These are phyloP conservation scores for Cyprinus carpio DNA, from an alignment of 2,113 vertebrate species.

Conservation along the genomic window DNA sequence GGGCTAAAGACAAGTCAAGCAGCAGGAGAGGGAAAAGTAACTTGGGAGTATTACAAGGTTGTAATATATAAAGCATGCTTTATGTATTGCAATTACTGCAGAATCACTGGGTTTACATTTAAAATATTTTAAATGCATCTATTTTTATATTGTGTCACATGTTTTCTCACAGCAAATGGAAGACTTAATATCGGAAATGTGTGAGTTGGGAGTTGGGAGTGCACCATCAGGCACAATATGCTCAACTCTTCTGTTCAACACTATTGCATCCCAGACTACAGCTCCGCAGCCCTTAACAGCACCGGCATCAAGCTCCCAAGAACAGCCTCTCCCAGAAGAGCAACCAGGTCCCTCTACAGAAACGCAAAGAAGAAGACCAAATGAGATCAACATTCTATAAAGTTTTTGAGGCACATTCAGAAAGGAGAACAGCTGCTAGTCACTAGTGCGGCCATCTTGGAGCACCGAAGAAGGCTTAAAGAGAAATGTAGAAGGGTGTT, in stretches of 20 bases:
- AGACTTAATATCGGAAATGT: background rate
- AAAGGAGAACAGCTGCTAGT: background rate
- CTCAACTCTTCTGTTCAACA: background rate
- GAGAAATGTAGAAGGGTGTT: background rate
- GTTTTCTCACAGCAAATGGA: background rate
- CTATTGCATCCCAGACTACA: background rate
- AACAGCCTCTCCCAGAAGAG: background rate
- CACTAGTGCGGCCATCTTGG: background rate
- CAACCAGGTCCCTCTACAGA: background rate
- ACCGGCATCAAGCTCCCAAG: background rate
- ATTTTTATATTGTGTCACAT: no score
- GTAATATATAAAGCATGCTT: no score
- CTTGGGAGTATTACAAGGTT: background rate
- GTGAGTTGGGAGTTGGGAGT: slow-evolving; percentile 2
- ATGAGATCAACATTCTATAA: background rate
- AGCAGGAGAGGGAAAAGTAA: background rate
- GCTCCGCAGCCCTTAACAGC: no score
- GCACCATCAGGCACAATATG: background rate
- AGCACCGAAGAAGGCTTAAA: background rate
- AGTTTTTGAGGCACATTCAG: background rate
- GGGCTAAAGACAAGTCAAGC: background rate
- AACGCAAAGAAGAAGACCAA: background rate
- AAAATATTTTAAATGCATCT: no score
- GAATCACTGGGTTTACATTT: no score
- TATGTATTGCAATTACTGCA: background rate